Evolutionary conservation across 2,888 invertebrate species (phyloP), one percentile per base, ranked within the genome.

Genomic region (Idaea dimidiata): DNA sequence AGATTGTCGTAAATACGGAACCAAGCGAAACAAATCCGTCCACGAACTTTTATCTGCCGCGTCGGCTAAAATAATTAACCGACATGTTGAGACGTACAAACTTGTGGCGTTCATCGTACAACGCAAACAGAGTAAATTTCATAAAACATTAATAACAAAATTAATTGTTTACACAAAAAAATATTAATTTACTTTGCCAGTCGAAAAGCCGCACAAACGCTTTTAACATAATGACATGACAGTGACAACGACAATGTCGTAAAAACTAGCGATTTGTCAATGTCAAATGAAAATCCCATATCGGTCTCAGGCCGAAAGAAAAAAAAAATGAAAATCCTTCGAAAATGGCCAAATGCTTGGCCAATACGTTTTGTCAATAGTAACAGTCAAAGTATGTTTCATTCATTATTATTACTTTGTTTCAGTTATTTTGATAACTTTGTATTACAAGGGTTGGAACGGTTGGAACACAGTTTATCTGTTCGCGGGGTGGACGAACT

Each of bases 1-100:
- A 69, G 97, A 96, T 84, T 97, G 97, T 64, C 97, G 94, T 80
- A 98, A 93, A 89, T 96, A 96, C 6, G 97, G 97, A 74, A 98
- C 94, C 78, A 97, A 94, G 75, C 96, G 94, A 88, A 96, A 96
- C 75, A 98, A 93, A 89, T 97, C 97, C 61, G 94, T 94, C 95
- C 97, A 96, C 63, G 95, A 94, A 80, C 94, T 95, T 72, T 95
- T 94, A 82, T 96, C 95, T 64, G 94, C 93, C 58, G 94, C 93
- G 75, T 96, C 95, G 64, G 97, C 95, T 86, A 95, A 94, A 80
- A 97, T 93, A 78, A 97, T 96, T 81, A 96, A 93, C 77, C 96
- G 95, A 91, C 96, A 96, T 64, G 96, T 96, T 75, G 96, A 96
- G 73, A 96, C 95, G 87, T 97, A 97, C 73, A 97, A 93, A 88